Evolutionary conservation across 2,113 vertebrate genomes (phyloP).

Genomic region (Tachycineta bicolor): DNA sequence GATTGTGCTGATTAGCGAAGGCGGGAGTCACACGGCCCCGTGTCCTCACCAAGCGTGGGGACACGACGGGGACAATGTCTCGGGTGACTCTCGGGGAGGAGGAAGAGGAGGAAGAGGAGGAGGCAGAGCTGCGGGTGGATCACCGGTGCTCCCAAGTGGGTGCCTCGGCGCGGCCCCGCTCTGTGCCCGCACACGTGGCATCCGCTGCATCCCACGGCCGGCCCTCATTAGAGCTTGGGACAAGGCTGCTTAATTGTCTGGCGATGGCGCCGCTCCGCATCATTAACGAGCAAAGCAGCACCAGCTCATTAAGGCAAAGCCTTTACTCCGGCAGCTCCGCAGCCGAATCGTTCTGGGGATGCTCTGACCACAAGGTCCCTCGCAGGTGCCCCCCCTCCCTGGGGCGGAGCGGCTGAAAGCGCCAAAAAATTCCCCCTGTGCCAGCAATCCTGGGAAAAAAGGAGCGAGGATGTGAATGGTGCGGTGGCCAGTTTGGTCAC

Average conservation of each 20-base stretch:
- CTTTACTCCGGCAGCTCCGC: neutral
- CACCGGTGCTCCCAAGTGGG: accelerated
- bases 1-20: neutral
- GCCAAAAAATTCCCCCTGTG: neutral
- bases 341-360: neutral
- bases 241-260: neutral
- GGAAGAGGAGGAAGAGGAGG: neutral
- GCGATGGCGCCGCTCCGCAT: neutral
- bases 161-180: accelerated
- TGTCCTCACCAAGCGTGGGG: neutral
- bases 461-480: accelerated
- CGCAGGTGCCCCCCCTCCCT: neutral
- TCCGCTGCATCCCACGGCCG: neutral
- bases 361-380: accelerated
- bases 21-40: accelerated
- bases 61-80: neutral
- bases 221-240: neutral
- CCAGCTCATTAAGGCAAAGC: neutral
- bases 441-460: accelerated
- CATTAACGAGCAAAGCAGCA: neutral
- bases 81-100: neutral
- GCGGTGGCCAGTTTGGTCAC: accelerated
- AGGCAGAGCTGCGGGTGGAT: accelerated
- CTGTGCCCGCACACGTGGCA: accelerated
- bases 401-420: neutral